Conservation (phyloP, 2,888 invertebrate genomes). For the Drosophila cognata region DNA sequence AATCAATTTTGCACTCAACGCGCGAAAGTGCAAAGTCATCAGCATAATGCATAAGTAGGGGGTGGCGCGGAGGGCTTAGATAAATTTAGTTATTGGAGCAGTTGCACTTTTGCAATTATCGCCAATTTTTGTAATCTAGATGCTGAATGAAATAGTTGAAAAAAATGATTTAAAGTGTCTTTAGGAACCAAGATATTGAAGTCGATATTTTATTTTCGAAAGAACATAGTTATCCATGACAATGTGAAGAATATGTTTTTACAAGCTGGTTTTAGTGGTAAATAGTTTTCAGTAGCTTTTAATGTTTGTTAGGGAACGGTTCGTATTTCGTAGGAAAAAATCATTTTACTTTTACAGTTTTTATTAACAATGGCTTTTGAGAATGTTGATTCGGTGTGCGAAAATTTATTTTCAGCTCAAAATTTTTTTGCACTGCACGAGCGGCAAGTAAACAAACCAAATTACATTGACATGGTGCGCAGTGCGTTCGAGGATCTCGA, state of each 20-base stretch:
- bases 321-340: conserved; percentile 54
- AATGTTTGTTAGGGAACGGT: conserved; percentile 62
- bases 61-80: background rate
- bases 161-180: background rate
- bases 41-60: conserved; percentile 32
- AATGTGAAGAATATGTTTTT: background rate
- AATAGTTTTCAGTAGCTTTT: conserved; percentile 58
- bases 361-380: conserved; percentile 61
- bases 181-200: background rate
- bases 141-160: background rate
- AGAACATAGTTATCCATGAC: conserved; percentile 5
- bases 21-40: conserved; percentile 55
- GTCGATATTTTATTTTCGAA: background rate
- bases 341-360: conserved; percentile 47
- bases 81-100: conserved; percentile 2
- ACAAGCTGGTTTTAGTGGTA: background rate
- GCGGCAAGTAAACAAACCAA: conserved; percentile 43
- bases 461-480: conserved; percentile 43
- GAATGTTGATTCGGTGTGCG: conserved; percentile 51
- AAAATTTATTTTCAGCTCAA: conserved; percentile 57
- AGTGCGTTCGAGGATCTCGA: conserved; percentile 34
- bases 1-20: conserved; percentile 65
- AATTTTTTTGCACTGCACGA: conserved; percentile 57
- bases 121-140: conserved; percentile 21
- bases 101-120: conserved; percentile 12